These are phyloP conservation scores for Gallirallus australis DNA, from an alignment of 2,797 vertebrate genomes.

Conservation along the genomic window DNA sequence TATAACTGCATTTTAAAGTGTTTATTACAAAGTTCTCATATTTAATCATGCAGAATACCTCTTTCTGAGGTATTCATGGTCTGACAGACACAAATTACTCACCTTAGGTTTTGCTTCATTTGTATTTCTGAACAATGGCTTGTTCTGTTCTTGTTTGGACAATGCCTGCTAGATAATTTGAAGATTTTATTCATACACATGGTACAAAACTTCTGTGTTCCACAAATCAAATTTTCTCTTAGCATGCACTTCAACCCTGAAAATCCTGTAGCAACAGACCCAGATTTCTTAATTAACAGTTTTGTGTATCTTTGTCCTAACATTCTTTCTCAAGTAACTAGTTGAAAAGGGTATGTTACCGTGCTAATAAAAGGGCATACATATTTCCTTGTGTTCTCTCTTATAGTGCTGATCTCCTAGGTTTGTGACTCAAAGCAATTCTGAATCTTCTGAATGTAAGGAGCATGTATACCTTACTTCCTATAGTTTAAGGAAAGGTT, in stretches of 20 bases:
- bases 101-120: neutral
- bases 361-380: neutral
- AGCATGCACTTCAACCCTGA: neutral
- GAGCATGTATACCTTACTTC: neutral
- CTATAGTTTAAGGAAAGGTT: conserved; percentile 32
- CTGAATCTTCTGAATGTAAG: neutral
- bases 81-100: neutral
- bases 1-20: neutral
- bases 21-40: neutral
- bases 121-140: neutral
- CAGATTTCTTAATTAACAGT: neutral
- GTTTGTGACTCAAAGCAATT: neutral
- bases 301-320: neutral
- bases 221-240: neutral
- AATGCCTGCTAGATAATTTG: neutral
- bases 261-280: neutral
- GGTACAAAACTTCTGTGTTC: neutral
- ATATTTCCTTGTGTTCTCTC: neutral
- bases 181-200: neutral
- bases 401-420: neutral
- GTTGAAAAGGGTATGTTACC: neutral
- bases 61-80: neutral
- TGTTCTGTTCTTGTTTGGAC: neutral
- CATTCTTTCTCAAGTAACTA: neutral
- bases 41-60: neutral